Evolutionary conservation across 2,113 vertebrate species (phyloP).

Genomic region (Sclerurus mexicanus): DNA sequence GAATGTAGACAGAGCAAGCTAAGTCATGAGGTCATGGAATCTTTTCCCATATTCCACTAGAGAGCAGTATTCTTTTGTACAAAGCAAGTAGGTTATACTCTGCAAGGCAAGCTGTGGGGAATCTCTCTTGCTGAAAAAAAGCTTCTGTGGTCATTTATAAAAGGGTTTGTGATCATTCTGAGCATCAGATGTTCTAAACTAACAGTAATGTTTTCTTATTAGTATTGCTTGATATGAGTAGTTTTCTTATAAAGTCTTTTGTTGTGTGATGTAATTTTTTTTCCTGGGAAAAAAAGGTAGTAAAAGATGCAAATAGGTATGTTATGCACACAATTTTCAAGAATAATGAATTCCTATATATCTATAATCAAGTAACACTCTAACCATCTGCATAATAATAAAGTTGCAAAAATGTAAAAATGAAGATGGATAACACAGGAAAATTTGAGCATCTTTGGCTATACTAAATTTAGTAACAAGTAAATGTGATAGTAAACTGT

Average conservation of each 20-base stretch:
- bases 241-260: neutral
- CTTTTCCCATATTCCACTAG: constrained; percentile 77
- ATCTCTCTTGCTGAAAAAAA: neutral
- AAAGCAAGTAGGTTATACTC: constrained; percentile 67
- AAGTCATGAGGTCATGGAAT: constrained; percentile 64
- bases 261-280: neutral
- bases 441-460: neutral
- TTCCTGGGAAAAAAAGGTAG: neutral
- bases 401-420: neutral
- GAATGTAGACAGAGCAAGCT: constrained; percentile 14
- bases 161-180: neutral
- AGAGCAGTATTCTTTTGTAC: constrained; percentile 85
- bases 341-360: neutral
- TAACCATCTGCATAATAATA: neutral
- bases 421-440: neutral
- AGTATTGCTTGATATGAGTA: neutral
- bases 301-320: neutral
- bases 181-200: neutral
- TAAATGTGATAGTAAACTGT: neutral
- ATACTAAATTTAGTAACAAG: neutral
- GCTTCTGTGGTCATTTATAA: neutral
- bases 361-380: neutral
- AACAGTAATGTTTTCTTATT: neutral
- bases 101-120: constrained; percentile 17
- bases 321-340: neutral